phyloP scores from a whole-genome alignment of 2,113 vertebrate species.

The Ceuthmochares aereus region DNA sequence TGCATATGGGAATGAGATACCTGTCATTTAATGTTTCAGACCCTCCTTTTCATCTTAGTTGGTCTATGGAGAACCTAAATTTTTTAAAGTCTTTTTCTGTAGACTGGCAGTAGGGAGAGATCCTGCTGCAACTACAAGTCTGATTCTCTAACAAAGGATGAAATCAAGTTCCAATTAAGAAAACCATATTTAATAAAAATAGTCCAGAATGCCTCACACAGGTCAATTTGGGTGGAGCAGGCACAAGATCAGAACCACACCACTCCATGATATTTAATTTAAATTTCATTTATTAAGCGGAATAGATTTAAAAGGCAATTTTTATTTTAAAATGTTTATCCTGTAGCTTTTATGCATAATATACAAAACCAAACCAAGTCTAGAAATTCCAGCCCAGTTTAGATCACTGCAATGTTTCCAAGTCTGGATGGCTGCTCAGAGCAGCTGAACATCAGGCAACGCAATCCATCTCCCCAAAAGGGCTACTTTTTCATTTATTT shows the following conservation, averaged over 20 bases:
- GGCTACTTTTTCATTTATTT: not conserved
- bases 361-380: not conserved
- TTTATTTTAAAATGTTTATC: not conserved
- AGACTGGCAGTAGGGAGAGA: not conserved
- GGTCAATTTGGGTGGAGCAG: not conserved
- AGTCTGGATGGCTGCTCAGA: not conserved
- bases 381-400: not conserved
- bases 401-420: not conserved
- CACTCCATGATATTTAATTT: not conserved
- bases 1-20: not conserved
- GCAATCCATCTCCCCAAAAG: accelerated
- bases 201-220: not conserved
- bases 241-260: not conserved
- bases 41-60: not conserved
- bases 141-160: not conserved
- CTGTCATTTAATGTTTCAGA: not conserved
- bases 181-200: not conserved
- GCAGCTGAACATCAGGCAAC: not conserved
- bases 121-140: not conserved
- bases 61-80: not conserved
- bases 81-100: not conserved
- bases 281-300: not conserved
- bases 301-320: not conserved
- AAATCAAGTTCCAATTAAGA: not conserved
- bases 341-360: not conserved